Evolutionary conservation across 2,888 invertebrate genomes (phyloP).

Genomic region (Anorthoa munda): DNA sequence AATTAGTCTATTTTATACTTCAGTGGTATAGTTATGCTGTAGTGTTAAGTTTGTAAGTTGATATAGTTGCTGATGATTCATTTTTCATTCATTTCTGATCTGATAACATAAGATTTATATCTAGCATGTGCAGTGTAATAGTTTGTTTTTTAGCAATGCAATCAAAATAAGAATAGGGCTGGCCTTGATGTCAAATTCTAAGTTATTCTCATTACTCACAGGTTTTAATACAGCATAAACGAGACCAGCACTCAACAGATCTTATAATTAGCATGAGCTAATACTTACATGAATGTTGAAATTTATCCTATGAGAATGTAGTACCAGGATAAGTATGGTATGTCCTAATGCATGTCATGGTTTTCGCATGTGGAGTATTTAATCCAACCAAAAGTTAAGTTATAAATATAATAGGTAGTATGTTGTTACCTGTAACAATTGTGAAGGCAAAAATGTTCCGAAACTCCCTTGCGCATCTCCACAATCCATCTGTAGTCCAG

Average conservation of each 20-base stretch:
- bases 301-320: no score
- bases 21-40: neutral
- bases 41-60: neutral
- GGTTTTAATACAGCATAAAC: neutral
- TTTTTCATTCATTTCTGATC: neutral
- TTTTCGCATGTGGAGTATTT: no score
- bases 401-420: neutral
- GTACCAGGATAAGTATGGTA: no score
- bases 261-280: no score
- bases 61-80: constrained; percentile 25
- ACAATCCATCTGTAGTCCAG: constrained; percentile 82
- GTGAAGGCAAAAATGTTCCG: constrained; percentile 89
- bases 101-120: constrained; percentile 10
- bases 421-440: constrained; percentile 84
- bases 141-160: constrained; percentile 10
- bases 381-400: no score
- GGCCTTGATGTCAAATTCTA: neutral
- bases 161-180: neutral
- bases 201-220: neutral
- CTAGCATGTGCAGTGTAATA: neutral
- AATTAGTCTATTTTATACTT: neutral
- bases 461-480: constrained; percentile 80
- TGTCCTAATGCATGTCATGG: no score
- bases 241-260: no score
- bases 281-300: no score